Evolutionary conservation across 1,140 invertebrate species (phyloP).

Genomic region (Metopolophium dirhodum): DNA sequence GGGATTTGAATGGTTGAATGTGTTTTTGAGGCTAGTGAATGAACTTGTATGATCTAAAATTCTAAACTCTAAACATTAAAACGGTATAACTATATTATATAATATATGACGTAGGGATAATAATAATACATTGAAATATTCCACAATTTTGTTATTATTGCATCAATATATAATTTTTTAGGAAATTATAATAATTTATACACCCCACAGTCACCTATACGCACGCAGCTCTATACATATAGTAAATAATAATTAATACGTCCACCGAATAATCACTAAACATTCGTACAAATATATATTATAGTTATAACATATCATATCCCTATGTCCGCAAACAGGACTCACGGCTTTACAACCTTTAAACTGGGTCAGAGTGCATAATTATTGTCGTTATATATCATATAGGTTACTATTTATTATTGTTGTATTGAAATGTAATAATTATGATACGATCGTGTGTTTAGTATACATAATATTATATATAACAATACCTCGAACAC

Average conservation of each 20-base stretch:
- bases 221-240: too few species aligned
- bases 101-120: too few species aligned
- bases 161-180: not conserved
- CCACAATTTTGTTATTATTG: too few species aligned
- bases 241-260: not conserved
- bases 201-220: not conserved
- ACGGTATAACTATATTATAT: not conserved
- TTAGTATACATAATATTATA: not conserved
- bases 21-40: too few species aligned
- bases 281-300: not conserved
- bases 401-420: not conserved
- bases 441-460: not conserved
- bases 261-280: not conserved
- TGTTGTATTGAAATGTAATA: not conserved
- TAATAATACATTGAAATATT: not conserved
- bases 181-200: not conserved
- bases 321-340: not conserved
- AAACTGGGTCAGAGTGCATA: not conserved
- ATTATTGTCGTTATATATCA: not conserved
- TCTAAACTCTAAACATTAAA: not conserved
- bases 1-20: too few species aligned
- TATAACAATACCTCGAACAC: not conserved
- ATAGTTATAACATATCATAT: not conserved
- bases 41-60: too few species aligned
- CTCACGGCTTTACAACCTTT: not conserved